phyloP scores from a whole-genome alignment of 2,888 invertebrate species.

The Xylocampa areola region DNA sequence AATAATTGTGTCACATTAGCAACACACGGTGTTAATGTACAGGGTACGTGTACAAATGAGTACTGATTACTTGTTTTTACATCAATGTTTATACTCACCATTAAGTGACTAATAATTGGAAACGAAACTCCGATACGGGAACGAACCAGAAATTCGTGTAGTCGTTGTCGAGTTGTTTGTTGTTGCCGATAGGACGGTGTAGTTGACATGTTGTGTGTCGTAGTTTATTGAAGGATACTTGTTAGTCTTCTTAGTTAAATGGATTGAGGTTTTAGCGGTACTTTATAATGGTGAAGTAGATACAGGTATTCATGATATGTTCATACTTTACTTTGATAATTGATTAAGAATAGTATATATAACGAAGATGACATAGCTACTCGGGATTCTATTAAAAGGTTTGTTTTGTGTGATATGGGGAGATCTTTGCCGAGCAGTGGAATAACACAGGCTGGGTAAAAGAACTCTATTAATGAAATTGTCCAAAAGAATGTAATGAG shows the following conservation, averaged over 20 bases:
- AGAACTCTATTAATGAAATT: too few species aligned
- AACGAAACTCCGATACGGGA: slow-evolving; percentile 28
- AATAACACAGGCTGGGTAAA: too few species aligned
- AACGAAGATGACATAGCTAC: too few species aligned
- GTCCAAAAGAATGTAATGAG: too few species aligned
- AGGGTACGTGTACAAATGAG: slow-evolving; percentile 62
- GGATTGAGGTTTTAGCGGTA: background rate
- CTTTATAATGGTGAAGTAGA: too few species aligned
- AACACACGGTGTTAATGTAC: slow-evolving; percentile 66
- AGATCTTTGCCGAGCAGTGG: too few species aligned
- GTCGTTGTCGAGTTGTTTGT: background rate
- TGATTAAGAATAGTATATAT: too few species aligned
- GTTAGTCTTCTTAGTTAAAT: background rate
- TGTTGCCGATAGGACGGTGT: background rate
- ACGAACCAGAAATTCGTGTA: slow-evolving; percentile 17
- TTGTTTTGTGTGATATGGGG: too few species aligned
- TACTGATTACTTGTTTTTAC: slow-evolving; percentile 54
- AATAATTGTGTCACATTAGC: slow-evolving; percentile 64
- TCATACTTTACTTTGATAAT: too few species aligned
- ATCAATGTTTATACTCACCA: slow-evolving; percentile 37
- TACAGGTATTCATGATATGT: too few species aligned
- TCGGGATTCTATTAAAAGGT: too few species aligned
- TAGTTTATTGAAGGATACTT: background rate
- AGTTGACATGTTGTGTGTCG: background rate
- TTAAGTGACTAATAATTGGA: slow-evolving; percentile 43